Base-by-base conservation (phyloP, 2,888 invertebrate genomes). In the Villa cingulata region DNA sequence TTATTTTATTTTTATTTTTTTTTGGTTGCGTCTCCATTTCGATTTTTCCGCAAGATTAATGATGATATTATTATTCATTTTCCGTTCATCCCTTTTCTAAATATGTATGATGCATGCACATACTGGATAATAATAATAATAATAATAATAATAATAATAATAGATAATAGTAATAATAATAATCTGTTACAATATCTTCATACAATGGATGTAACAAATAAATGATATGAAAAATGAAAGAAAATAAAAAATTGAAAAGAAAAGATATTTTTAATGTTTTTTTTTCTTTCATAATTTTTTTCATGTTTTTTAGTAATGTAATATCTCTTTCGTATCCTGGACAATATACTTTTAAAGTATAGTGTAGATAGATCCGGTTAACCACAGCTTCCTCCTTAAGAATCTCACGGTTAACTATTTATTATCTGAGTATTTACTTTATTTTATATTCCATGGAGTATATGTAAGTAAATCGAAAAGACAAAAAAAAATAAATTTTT, bases 111-210 rank as follows among this genome's bases (percentile, higher is more conserved):
- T 27, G 6, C 27, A n/a, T n/a, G n/a, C n/a, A n/a, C n/a, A 23
- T 23, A 23, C 4, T 7, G 7, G 23, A 23, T 23, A 23, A 23
- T 23, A 23, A 23, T 23, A 23, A 23, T 23, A 23, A 23, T 45
- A 45, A 45, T 45, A 45, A 45, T 45, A n/a, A n/a, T n/a, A n/a
- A n/a, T n/a, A n/a, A n/a, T n/a, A n/a, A 23, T 23, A 23, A 23
- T 7, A 23, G 23, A 23, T 23, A 23, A 23, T 23, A 23, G 7
- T 23, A 23, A 23, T 23, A 23, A 23, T 45, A 45, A 45, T 45
- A 45, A 45, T 45, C 45, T 45, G 45, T 45, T 45, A 45, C 45
- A 45, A 39, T 14, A 45, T 45, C 45, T 45, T 45, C 19, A 45
- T 39, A 45, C 34, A 45, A n/a, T n/a, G n/a, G n/a, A n/a, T n/a